A percentile compares a stretch with the other conserved stretches of the same genome.
phyloP scores from a whole-genome alignment of 2,888 invertebrate genomes.

The Hydrotaea cyrtoneurina region DNA sequence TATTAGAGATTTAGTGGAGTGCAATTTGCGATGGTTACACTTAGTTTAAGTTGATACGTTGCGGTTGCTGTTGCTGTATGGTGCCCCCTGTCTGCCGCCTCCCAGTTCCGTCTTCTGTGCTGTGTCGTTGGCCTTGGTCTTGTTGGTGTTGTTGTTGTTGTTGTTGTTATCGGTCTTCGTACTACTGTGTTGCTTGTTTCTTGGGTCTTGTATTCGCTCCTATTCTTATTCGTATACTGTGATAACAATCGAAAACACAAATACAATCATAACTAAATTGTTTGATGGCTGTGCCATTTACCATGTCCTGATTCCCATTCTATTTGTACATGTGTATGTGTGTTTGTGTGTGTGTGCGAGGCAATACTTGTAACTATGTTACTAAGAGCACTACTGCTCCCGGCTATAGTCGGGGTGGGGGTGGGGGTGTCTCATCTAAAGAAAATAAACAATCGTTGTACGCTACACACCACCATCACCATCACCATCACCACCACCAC shows the following conservation, averaged over 20 bases:
- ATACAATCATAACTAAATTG: constrained; percentile 74
- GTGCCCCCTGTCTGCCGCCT: not conserved
- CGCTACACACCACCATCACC: no score
- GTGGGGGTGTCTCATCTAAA: constrained; percentile 45
- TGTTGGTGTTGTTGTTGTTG: not conserved
- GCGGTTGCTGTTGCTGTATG: not conserved
- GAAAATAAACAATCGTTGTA: constrained; percentile 49
- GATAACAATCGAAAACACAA: constrained; percentile 76
- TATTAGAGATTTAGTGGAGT: constrained; percentile 35
- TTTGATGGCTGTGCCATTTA: constrained; percentile 54
- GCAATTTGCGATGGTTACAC: constrained; percentile 45
- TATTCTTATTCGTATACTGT: not conserved
- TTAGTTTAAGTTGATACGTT: constrained; percentile 44
- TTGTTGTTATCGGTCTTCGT: constrained; percentile 5
- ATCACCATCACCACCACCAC: constrained; percentile 8
- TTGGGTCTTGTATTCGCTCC: not conserved
- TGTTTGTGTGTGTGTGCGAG: constrained; percentile 59
- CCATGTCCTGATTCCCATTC: constrained; percentile 62
- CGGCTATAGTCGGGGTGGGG: no score
- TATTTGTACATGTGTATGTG: constrained; percentile 70
- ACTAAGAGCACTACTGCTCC: constrained; percentile 19
- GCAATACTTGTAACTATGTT: constrained; percentile 4
- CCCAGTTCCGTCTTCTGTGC: not conserved
- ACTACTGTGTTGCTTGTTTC: not conserved
- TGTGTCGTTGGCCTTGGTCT: not conserved